Evolutionary conservation across 2,888 invertebrate genomes (phyloP).

Genomic region (Rhagonycha fulva): DNA sequence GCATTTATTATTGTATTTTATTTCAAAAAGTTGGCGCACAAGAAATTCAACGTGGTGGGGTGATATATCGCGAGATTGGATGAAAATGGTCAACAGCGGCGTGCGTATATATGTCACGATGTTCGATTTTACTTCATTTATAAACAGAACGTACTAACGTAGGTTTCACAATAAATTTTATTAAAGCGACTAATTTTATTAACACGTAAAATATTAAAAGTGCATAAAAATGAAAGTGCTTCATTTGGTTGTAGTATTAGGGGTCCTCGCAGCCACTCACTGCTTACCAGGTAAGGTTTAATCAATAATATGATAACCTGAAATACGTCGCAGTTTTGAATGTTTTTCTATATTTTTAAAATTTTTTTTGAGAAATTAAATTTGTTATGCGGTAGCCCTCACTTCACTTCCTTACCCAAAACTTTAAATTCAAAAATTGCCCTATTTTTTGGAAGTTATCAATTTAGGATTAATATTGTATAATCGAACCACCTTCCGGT

Average conservation of each 20-base stretch:
- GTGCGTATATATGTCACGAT: slow-evolving; percentile 23
- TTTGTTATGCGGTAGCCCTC: no score
- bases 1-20: neutral
- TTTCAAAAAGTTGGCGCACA: neutral
- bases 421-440: no score
- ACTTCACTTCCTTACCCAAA: no score
- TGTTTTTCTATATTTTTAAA: neutral
- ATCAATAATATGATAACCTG: slow-evolving; percentile 10
- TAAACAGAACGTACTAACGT: slow-evolving; percentile 13
- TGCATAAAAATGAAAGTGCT: slow-evolving; percentile 18
- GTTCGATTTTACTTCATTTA: slow-evolving; percentile 21
- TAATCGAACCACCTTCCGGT: no score
- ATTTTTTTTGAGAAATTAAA: no score
- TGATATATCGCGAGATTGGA: slow-evolving; percentile 5
- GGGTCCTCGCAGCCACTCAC: slow-evolving; percentile 2
- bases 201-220: neutral
- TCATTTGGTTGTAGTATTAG: slow-evolving; percentile 13
- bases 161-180: neutral
- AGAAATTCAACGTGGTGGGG: neutral
- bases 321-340: neutral
- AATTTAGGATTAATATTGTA: no score
- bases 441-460: no score
- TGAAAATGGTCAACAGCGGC: slow-evolving; percentile 12
- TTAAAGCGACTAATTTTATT: neutral
- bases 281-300: slow-evolving; percentile 15